Base-by-base conservation (phyloP, 2,888 invertebrate genomes). In the Mythimna albipuncta region DNA sequence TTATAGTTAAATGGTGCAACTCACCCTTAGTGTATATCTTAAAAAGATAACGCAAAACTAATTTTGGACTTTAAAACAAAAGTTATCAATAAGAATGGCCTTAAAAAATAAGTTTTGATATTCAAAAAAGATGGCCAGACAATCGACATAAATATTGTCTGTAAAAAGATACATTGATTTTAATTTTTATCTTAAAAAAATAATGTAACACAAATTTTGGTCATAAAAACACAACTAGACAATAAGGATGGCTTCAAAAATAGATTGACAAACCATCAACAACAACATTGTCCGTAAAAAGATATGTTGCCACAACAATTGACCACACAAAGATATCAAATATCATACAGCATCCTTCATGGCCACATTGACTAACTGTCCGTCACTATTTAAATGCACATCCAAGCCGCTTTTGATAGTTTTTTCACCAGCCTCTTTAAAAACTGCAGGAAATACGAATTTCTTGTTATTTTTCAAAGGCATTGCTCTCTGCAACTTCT, bases 401-500 rank as follows among this genome's bases (percentile, higher is more conserved):
- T 83, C 75, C 0, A 83, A 11, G 0, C 79, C 79, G 0, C 35
- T 44, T 4, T 63, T 75, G 0, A 62, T 19, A 0, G 44, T 19
- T 10, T 78, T 83, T 0, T 58, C 68, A 0, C 50, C 38, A 0
- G 57, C 64, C 0, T 79, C 68, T 2, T 76, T 79, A 1, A 85
- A 69, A 0, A 64, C 62, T 0, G 65, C 71, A 0, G 82, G 69
- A 54, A 57, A 69, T 0, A 83, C 71, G 11, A 84, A 84, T 5
- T 74, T 84, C 58, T 72, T 72, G 1, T 69, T 74, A 6, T 66
- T 52, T 6, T 64, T 69, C 41, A 62, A 50, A 0, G 90, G 98
- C 87, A 98, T 91, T 0, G 98, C 98, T 86, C 98, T 98, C 35
- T 97, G 95, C 32, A 98, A 91, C 86, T 98, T 98, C 55, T 98